A percentile compares a stretch with the other conserved stretches of the same genome.
Conservation (phyloP, 1,140 invertebrate species). For the Rhagoletis zephyria region DNA sequence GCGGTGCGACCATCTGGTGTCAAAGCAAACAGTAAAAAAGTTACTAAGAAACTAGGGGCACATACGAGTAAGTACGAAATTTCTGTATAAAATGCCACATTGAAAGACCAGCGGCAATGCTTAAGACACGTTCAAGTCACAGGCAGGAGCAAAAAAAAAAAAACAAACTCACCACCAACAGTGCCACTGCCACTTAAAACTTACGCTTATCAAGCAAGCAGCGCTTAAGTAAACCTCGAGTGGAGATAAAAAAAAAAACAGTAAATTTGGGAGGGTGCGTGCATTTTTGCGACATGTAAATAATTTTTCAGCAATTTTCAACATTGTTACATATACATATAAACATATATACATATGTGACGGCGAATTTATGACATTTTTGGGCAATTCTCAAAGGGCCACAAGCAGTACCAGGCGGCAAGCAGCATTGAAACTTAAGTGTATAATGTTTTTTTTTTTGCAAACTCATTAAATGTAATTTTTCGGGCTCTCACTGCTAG, state of each 20-base stretch:
- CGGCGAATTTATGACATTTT: constrained; percentile 25
- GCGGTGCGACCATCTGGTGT: constrained; percentile 17
- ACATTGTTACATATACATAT: too few species aligned
- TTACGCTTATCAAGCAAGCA: background rate
- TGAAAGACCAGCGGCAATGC: background rate
- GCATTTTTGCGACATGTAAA: constrained; percentile 34
- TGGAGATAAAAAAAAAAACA: background rate
- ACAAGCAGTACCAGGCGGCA: background rate
- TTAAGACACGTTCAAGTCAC: background rate
- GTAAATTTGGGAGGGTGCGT: background rate
- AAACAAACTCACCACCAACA: background rate
- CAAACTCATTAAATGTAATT: constrained; percentile 18
- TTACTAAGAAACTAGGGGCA: background rate
- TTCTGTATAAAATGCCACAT: background rate
- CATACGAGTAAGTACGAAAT: background rate
- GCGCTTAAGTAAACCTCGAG: background rate
- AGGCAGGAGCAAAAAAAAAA: background rate
- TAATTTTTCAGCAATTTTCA: constrained; percentile 17
- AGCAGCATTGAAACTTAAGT: background rate
- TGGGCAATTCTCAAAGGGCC: constrained; percentile 35
- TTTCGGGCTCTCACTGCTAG: background rate
- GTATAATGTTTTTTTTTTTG: background rate
- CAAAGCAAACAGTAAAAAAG: constrained; percentile 20
- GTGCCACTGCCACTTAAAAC: background rate
- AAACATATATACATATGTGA: background rate